Percentiles rank a stretch among this genome's conserved stretches.
phyloP scores from a whole-genome alignment of 2,888 invertebrate genomes.

The Ditula angustiorana region DNA sequence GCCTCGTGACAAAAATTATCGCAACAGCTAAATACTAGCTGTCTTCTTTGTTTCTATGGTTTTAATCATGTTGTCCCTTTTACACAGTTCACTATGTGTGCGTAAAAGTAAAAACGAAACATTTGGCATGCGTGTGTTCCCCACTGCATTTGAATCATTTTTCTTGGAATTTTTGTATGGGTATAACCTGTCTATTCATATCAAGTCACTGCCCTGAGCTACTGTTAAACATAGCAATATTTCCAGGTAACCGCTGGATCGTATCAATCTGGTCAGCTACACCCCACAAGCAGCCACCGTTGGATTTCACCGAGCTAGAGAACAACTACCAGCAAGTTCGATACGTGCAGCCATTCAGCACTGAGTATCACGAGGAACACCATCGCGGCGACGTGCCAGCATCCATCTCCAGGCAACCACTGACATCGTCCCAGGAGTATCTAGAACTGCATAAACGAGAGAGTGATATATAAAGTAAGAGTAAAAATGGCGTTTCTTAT shows the following conservation, averaged over 20 bases:
- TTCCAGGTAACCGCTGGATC: slow-evolving; percentile 92
- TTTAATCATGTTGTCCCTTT: too few species aligned
- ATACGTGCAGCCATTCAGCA: slow-evolving; percentile 61
- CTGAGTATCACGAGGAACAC: slow-evolving; percentile 60
- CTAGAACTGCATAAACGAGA: slow-evolving; percentile 91
- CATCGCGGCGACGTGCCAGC: slow-evolving; percentile 59
- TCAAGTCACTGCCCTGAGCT: too few species aligned
- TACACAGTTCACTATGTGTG: too few species aligned
- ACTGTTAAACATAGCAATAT: too few species aligned
- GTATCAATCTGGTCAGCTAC: slow-evolving; percentile 94
- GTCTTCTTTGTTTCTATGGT: too few species aligned
- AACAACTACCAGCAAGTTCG: slow-evolving; percentile 68
- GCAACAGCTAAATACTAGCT: too few species aligned
- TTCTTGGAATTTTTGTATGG: too few species aligned
- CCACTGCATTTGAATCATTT: too few species aligned
- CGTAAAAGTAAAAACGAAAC: too few species aligned
- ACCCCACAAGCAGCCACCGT: slow-evolving; percentile 92
- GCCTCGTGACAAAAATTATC: too few species aligned
- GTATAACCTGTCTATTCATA: too few species aligned
- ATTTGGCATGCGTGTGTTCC: too few species aligned
- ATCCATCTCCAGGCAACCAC: slow-evolving; percentile 70
- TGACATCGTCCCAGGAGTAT: slow-evolving; percentile 80
- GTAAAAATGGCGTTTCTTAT: slow-evolving; percentile 90
- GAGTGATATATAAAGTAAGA: slow-evolving; percentile 92
- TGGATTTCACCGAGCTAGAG: slow-evolving; percentile 91